Evolutionary conservation across 2,888 invertebrate genomes (phyloP), one percentile per base, ranked within the genome.

Genomic region (Napeogenes sylphis): DNA sequence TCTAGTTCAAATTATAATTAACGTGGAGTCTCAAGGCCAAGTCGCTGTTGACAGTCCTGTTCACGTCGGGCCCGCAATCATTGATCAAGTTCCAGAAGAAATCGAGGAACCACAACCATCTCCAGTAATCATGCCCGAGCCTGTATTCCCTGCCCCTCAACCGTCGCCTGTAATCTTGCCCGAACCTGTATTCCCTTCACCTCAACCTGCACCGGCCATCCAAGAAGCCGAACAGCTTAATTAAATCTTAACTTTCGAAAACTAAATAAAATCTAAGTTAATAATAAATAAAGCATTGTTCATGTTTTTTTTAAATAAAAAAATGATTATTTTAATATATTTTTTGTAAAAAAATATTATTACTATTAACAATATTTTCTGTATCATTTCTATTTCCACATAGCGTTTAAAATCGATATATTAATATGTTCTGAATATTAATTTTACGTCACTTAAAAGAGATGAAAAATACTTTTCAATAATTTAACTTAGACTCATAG

Each of bases 1-100:
- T 46, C 55, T 58, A 14, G 58, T 45, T 55, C 64, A 62, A 58
- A 56, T 62, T 46, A 58, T 64, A 46, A 46, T 64, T 58, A 67
- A 64, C 45, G 55, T 64, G 10, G 62, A 64, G 53, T n/a, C 53
- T 10, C 33, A 62, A 57, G 46, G 10, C 21, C 58, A 58, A 42
- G 58, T 56, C 32, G 45, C 59, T 6, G 54, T 59, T 14, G 8
- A 47, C 4, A 38, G 12, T 38, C 51, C 45, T 1, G 30, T 55
- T 35, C 45, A 42, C 35, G 35, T 35, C 6, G 35, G 35, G 6
- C 35, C 35, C 6, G 35, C 6, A 5, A 35, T 35, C 6, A 6
- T 35, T 35, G 35, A 35, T 35, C 4, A 35, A 35, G 35, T 30
- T n/a, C 57, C 53, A 30, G 46, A 54, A 58, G 38, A 64, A n/a